Base-by-base conservation (phyloP, 37 sponge, comb jelly and placozoan genomes). In the Aphrocallistes beatrix region DNA sequence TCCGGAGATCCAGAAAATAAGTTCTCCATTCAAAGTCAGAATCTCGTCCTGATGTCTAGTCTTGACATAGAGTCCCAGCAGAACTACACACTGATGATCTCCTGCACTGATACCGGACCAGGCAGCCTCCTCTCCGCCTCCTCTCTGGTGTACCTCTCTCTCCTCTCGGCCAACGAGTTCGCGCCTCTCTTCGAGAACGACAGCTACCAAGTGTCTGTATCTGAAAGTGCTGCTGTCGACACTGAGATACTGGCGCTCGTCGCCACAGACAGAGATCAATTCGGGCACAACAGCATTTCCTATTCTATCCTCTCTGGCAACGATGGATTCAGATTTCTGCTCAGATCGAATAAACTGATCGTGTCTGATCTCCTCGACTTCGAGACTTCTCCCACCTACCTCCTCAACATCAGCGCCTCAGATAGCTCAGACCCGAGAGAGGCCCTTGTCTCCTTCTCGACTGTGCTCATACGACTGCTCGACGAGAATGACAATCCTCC, bases 281-380 rank as follows among this genome's bases (percentile, higher is more conserved):
- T 37, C 39, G 39, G 37, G 1, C 81, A 86, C 28, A 81, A 81
- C 23, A 6, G 10, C 3, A 81, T 86, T 36, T 8, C 9, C 19
- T 86, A 83, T 82, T 37, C 17, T 1, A 86, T 86, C 40, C n/a
- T 81, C 38, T 82, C 86, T 25, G 86, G 86, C 1, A 83, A 86
- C 36, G 86, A 86, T 8, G 81, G 75, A 1, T 28, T 28, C 28
- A 69, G 10, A 23, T 86, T 86, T 23, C 13, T 32, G 1, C 37
- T 86, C 23, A 38, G 17, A 3, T 34, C 81, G 9, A 82, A 38
- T 21, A 36, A 82, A 36, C 81, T 86, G n/a, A n/a, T 75, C 9
- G 38, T 86, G 37, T n/a, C 16, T 1, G 81, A 36, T 82, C 8
- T 36, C 13, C 81, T 86, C 6, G 86, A 86, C 25, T 86, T 37